A percentile compares a stretch with the other conserved stretches of the same genome.
These are phyloP conservation scores for Mormyrus iriodes DNA, from an alignment of 2,113 vertebrate genomes.

Conservation along the genomic window DNA sequence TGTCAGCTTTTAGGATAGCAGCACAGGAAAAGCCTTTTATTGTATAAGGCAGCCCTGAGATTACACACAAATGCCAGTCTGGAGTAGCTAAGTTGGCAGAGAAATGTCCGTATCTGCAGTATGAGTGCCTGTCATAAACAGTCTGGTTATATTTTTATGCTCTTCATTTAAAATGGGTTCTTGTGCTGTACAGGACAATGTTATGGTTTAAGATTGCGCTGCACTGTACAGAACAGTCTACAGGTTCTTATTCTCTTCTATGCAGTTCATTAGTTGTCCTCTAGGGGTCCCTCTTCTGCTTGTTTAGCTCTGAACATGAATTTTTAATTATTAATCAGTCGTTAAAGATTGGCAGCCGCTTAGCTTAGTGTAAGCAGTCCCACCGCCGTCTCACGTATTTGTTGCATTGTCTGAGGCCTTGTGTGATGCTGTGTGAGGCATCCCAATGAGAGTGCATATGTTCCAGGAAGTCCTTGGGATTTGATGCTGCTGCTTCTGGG, in stretches of 20 bases:
- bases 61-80: no score
- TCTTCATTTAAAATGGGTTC: no score
- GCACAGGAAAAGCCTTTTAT: neutral
- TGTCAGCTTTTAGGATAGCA: neutral
- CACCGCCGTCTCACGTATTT: neutral
- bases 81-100: neutral
- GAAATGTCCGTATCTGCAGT: neutral
- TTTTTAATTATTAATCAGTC: constrained; percentile 43
- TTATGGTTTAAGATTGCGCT: neutral
- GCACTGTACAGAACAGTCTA: neutral
- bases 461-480: neutral
- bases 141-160: no score
- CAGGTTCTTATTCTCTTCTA: neutral
- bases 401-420: neutral
- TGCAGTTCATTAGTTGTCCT: neutral
- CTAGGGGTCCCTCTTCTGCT: neutral
- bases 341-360: constrained; percentile 48
- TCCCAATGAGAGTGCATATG: neutral
- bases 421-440: neutral
- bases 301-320: neutral
- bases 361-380: constrained; percentile 43
- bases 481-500: constrained; percentile 41
- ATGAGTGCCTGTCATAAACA: no score
- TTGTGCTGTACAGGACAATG: neutral
- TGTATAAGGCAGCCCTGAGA: neutral